These are phyloP conservation scores for Aphidius colemani DNA, from an alignment of 2,888 invertebrate species.

Conservation along the genomic window DNA sequence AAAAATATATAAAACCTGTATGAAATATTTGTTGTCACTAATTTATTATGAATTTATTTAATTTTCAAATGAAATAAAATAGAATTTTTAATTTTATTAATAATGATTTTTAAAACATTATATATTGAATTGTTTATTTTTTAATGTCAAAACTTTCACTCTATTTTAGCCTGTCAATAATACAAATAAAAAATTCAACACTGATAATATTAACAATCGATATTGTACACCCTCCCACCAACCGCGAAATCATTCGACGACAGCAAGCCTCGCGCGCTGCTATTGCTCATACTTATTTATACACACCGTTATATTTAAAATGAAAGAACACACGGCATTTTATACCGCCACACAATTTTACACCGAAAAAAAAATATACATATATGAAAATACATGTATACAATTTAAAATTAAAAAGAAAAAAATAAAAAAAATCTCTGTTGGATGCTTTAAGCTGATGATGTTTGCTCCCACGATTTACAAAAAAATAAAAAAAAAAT, in stretches of 20 bases:
- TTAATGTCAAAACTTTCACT: background rate
- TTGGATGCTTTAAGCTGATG: too few relatives aligned
- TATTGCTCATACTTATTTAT: slow-evolving; percentile 61
- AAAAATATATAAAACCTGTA: slow-evolving; percentile 8
- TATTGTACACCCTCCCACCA: slow-evolving; percentile 23
- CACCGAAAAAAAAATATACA: slow-evolving; percentile 9
- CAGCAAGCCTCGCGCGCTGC: slow-evolving; percentile 53
- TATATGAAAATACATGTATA: background rate
- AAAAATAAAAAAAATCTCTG: background rate
- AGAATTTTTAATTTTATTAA: slow-evolving; percentile 1
- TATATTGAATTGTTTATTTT: background rate
- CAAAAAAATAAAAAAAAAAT: too few relatives aligned
- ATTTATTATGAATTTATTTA: background rate
- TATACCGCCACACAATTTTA: slow-evolving; percentile 29
- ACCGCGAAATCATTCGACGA: slow-evolving; percentile 45
- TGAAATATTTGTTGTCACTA: background rate
- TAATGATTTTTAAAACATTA: background rate
- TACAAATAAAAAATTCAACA: slow-evolving; percentile 1
- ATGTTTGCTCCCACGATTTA: too few relatives aligned
- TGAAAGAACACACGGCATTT: slow-evolving; percentile 46
- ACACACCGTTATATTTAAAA: slow-evolving; percentile 61
- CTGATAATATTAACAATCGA: slow-evolving; percentile 27
- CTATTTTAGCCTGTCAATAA: background rate
- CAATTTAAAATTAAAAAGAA: background rate
- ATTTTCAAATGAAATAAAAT: background rate